phyloP scores from a whole-genome alignment of 2,113 vertebrate species.

The Erpornis zantholeuca region DNA sequence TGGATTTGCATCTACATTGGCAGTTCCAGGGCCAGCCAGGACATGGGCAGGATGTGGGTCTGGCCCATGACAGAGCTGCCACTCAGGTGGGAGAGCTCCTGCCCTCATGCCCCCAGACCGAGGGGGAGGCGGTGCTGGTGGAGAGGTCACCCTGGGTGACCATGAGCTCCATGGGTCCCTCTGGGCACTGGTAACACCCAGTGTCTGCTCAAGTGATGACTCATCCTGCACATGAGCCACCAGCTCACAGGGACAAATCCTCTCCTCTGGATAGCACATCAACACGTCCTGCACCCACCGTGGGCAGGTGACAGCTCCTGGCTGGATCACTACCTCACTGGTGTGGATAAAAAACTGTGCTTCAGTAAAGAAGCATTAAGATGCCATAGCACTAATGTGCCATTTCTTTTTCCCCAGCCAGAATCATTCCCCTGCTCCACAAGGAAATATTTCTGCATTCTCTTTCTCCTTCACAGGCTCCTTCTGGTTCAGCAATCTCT shows the following conservation, averaged over 20 bases:
- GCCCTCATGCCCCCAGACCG: rapidly evolving
- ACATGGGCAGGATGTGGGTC: not conserved
- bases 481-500: not conserved
- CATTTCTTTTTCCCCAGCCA: not conserved
- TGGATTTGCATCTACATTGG: not conserved
- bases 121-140: not conserved
- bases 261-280: not conserved
- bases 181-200: not conserved
- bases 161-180: not conserved
- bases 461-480: not conserved
- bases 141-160: not conserved
- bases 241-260: not conserved
- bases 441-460: not conserved
- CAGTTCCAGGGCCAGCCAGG: not conserved
- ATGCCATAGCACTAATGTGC: not conserved
- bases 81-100: rapidly evolving
- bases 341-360: rapidly evolving
- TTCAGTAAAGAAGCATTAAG: not conserved
- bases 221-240: not conserved
- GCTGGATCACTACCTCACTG: not conserved
- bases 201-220: not conserved
- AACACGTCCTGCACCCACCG: rapidly evolving
- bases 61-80: not conserved
- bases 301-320: not conserved
- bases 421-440: not conserved